phyloP scores from a whole-genome alignment of 2,113 vertebrate species.

The Peucedramus taeniatus region DNA sequence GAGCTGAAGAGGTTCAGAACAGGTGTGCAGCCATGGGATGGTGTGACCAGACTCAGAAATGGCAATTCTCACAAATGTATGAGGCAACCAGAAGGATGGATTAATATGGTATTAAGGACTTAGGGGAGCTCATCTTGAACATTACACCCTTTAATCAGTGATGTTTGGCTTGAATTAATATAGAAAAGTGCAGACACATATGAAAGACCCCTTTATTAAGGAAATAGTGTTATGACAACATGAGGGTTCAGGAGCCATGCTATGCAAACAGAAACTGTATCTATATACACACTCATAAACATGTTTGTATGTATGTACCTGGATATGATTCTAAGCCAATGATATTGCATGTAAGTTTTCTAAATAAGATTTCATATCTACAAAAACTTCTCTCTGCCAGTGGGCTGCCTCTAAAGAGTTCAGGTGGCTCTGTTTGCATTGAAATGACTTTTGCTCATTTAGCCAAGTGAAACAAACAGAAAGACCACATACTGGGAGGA shows the following conservation, averaged over 20 bases:
- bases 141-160: neutral
- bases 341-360: accelerated
- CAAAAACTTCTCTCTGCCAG: neutral
- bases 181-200: neutral
- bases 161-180: neutral
- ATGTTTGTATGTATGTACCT: accelerated
- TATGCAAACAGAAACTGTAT: neutral
- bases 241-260: neutral
- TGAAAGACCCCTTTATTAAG: neutral
- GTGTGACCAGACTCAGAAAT: neutral
- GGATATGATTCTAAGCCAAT: neutral
- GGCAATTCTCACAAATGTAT: neutral
- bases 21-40: neutral
- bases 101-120: neutral
- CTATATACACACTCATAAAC: neutral
- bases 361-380: neutral
- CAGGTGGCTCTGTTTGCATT: neutral
- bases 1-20: neutral
- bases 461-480: neutral
- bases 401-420: neutral
- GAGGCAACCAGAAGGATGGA: neutral
- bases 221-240: neutral
- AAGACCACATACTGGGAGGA: neutral
- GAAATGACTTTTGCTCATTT: neutral
- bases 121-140: neutral